Evolutionary conservation across 2,888 invertebrate species (phyloP), one percentile per base, ranked within the genome.

Genomic region (Conistra vaccinii): DNA sequence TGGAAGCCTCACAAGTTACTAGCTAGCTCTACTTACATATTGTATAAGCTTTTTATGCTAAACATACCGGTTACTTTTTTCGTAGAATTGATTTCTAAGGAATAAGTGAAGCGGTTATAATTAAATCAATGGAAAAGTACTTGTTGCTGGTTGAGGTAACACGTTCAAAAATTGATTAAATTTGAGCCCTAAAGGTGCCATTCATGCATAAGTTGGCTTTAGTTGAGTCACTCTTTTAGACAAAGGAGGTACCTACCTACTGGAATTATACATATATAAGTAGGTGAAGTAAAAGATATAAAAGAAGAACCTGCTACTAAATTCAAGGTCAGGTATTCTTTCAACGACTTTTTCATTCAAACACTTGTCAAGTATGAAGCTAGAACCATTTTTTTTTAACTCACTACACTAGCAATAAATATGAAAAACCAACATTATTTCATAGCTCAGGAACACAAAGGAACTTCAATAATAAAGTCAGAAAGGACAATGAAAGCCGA

Each of bases 41-140:
- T 78, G 85, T 84, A 84, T 75, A 79, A 77, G 12, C 63, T 81
- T 80, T 84, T 78, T 79, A 83, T 76, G 65, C 63, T 73, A 45
- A 70, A 69, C 72, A 74, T 80, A 75, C 83, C 78, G 78, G 84
- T 87, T 75, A 72, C 20, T 69, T 71, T 77, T 80, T 82, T 85
- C 84, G 67, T 75, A 71, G 81, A 83, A 84, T 74, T 74, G 61
- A 87, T 87, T 85, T 87, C 85, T 81, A 80, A 75, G 66, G 70
- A 76, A 78, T 78, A 78, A 85, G 73, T 77, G 81, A 85, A 81
- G 82, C 82, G 69, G 17, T 53, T 76, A 53, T 81, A 85, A 85
- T 77, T 81, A 61, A 86, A 81, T 85, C 72, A 75, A 81, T 83
- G 66, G 76, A 79, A 83, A 83, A 67, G 65, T 69, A 77, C 67